These are phyloP conservation scores for Ectropis grisescens DNA, from an alignment of 1,140 invertebrate species.

Conservation along the genomic window DNA sequence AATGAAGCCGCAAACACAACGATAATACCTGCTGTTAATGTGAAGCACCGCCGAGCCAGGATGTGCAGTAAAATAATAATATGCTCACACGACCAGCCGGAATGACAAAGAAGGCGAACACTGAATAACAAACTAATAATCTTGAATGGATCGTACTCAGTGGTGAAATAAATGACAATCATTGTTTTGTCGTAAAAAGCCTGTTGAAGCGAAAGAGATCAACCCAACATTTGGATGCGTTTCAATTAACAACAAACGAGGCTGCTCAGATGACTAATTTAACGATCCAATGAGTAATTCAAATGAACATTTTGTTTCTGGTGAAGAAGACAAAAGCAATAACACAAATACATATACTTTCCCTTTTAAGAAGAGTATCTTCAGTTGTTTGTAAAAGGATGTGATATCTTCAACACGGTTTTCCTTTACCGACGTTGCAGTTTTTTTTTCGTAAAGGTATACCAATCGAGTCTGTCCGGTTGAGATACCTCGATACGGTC, in stretches of 20 bases:
- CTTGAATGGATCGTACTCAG: no score
- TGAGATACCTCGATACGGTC: slow-evolving; percentile 60
- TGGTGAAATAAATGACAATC: no score
- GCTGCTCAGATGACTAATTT: slow-evolving; percentile 53
- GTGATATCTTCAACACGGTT: slow-evolving; percentile 22
- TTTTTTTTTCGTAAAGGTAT: slow-evolving; percentile 41
- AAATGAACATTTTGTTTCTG: slow-evolving; percentile 28
- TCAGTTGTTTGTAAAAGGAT: slow-evolving; percentile 11
- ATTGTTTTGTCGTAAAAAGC: no score
- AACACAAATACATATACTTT: no score
- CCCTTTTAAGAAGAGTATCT: no score
- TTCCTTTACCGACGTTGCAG: slow-evolving; percentile 21
- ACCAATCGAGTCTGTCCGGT: slow-evolving; percentile 52
- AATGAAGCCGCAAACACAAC: slow-evolving; percentile 29
- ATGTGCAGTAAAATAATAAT: no score
- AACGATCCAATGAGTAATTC: slow-evolving; percentile 50
- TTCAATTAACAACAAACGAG: slow-evolving; percentile 46
- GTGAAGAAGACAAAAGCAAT: neutral
- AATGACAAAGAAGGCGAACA: no score
- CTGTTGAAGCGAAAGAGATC: slow-evolving; percentile 16
- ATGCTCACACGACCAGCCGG: no score
- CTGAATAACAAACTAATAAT: no score
- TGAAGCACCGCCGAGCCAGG: slow-evolving; percentile 7
- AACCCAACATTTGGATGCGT: slow-evolving; percentile 31
- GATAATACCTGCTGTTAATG: slow-evolving; percentile 24